phyloP scores from a whole-genome alignment of 2,113 vertebrate species.

The Urocolius indicus region DNA sequence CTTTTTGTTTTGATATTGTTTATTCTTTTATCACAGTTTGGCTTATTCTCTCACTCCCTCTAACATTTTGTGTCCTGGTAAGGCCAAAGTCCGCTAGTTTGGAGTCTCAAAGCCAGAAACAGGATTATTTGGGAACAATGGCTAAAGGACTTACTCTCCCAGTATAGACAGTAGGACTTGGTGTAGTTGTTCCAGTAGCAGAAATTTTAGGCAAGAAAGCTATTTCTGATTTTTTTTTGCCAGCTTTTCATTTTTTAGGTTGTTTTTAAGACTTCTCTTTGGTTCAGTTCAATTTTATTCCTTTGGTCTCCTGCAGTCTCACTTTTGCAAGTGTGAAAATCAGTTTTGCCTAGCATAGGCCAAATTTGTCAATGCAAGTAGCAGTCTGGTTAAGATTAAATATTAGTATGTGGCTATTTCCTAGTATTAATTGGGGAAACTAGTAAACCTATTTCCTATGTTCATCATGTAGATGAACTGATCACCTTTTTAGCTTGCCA shows the following conservation, averaged over 20 bases:
- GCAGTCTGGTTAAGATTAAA: background rate
- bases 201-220: background rate
- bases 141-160: background rate
- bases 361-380: background rate
- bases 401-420: background rate
- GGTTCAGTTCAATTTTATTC: background rate
- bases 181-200: background rate
- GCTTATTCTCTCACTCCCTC: background rate
- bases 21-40: background rate
- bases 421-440: background rate
- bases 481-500: background rate
- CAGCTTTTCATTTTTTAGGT: background rate
- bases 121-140: background rate
- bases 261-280: background rate
- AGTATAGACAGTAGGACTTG: background rate
- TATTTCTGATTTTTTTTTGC: background rate
- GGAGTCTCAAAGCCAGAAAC: background rate
- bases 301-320: background rate
- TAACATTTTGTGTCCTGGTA: background rate
- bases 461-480: background rate
- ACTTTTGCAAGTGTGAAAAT: background rate
- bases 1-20: background rate
- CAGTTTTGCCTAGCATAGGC: background rate
- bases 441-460: background rate
- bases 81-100: background rate